Conservation (phyloP, 2,113 vertebrate species). For the Acrocephalus arundinaceus region DNA sequence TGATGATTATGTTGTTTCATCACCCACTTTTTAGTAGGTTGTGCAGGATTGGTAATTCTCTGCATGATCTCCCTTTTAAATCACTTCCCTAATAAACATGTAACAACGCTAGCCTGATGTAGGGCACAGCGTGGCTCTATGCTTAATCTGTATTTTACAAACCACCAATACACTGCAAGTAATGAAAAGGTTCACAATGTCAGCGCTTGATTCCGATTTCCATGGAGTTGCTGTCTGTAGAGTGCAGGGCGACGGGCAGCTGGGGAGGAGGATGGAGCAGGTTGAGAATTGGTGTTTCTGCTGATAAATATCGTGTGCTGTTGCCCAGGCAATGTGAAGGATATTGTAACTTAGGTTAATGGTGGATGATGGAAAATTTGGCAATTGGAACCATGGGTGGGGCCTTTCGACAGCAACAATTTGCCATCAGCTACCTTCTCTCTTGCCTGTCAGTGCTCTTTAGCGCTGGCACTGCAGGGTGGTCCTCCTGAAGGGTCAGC, state of each 20-base stretch:
- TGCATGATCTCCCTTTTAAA: slow-evolving; percentile 40
- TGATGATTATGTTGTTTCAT: slow-evolving; percentile 40
- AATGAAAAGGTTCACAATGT: slow-evolving; percentile 31
- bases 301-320: neutral
- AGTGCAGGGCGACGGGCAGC: neutral
- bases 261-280: neutral
- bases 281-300: neutral
- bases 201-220: neutral
- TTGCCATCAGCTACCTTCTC: neutral
- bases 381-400: neutral
- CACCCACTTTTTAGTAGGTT: slow-evolving; percentile 10
- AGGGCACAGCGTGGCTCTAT: neutral
- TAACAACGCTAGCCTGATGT: slow-evolving; percentile 42
- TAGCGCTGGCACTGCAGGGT: neutral
- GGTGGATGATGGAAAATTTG: neutral
- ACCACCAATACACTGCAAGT: slow-evolving; percentile 12
- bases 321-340: neutral
- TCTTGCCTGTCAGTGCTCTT: neutral
- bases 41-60: slow-evolving; percentile 25
- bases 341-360: neutral
- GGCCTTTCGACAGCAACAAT: neutral
- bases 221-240: neutral
- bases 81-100: slow-evolving; percentile 63
- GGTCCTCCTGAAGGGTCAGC: neutral
- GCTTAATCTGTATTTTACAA: slow-evolving; percentile 51